Base-by-base conservation (phyloP, 2,888 invertebrate genomes). In the Podotricha telesiphe region DNA sequence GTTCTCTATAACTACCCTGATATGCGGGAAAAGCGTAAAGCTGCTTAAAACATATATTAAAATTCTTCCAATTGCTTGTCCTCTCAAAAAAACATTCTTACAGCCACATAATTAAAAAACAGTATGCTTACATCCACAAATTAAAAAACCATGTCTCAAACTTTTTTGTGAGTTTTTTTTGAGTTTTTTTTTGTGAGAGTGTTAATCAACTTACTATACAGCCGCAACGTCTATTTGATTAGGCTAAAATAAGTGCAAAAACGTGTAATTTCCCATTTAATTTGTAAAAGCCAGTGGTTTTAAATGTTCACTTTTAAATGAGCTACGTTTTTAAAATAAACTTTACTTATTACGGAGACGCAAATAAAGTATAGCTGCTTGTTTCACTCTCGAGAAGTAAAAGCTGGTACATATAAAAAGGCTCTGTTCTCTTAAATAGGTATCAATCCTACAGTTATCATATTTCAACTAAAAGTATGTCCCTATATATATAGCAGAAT, bases 201-300 rank as follows among this genome's bases (percentile, higher is more conserved):
- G 20, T 11, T 45, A 22, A 45, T 2, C 13, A 13, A 42, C 45
- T 45, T 10, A 15, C 15, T 42, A 42, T 40, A 45, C 50, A 22
- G 66, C 59, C 42, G 19, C 2, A 59, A 66, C 40, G 40, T 59
- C 28, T 59, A 51, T 42, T 50, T 22, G 50, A 48, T 66, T 51
- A 66, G 40, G 42, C 19, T 28, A 59, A 50, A 42, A 58, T 66
- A 59, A 66, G 66, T 66, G 66, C 66, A 59, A 66, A 66, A 50
- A 59, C 59, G 66, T 66, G 66, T 66, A 45, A 65, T 65, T 66
- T 42, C 15, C 22, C 22, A 42, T 59, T 59, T 45, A 59, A 59
- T 45, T 45, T 59, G 48, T 51, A 50, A 59, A 66, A 66, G n/a
- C 37, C 45, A 34, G 62, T 50, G 19, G 50, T 22, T 51, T 48